Percentiles rank a stretch among this genome's conserved stretches.
Evolutionary conservation across 2,888 invertebrate species (phyloP).

Genomic region (Congeria kusceri): DNA sequence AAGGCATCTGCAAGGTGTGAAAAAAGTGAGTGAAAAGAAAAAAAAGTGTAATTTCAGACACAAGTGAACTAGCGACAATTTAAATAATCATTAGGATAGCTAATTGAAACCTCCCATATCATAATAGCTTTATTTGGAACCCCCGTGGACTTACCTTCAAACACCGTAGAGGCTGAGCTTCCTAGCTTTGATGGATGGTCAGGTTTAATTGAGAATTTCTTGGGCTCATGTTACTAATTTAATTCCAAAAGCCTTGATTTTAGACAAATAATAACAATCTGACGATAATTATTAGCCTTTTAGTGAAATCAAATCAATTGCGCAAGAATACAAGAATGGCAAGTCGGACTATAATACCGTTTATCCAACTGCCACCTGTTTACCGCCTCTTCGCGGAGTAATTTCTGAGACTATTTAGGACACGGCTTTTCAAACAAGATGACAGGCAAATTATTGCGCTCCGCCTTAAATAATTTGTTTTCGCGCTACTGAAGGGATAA

Average conservation of each 20-base stretch:
- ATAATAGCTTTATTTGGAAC: constrained; percentile 36
- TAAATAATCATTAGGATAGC: constrained; percentile 44
- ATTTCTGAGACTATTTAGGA: constrained; percentile 49
- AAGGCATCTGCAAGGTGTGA: neutral
- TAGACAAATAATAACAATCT: constrained; percentile 37
- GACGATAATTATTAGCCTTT: constrained; percentile 65
- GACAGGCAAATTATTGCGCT: constrained; percentile 66
- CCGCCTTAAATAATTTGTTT: constrained; percentile 60
- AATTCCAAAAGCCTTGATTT: constrained; percentile 42
- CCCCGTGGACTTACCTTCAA: constrained; percentile 46
- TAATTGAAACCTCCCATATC: constrained; percentile 47
- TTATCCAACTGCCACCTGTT: constrained; percentile 39
- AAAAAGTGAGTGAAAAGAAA: neutral
- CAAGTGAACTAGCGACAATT: constrained; percentile 24
- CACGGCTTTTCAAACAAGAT: constrained; percentile 51
- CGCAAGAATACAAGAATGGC: constrained; percentile 40
- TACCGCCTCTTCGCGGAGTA: constrained; percentile 8
- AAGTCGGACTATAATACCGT: constrained; percentile 11
- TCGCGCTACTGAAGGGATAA: constrained; percentile 55
- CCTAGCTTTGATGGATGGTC: constrained; percentile 17
- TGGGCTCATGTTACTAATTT: constrained; percentile 47
- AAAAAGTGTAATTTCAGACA: neutral
- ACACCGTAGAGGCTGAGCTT: constrained; percentile 24
- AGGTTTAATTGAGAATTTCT: constrained; percentile 23
- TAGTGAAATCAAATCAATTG: constrained; percentile 67